Conservation (phyloP, 2,797 vertebrate species). For the Coregonus sp. region DNA sequence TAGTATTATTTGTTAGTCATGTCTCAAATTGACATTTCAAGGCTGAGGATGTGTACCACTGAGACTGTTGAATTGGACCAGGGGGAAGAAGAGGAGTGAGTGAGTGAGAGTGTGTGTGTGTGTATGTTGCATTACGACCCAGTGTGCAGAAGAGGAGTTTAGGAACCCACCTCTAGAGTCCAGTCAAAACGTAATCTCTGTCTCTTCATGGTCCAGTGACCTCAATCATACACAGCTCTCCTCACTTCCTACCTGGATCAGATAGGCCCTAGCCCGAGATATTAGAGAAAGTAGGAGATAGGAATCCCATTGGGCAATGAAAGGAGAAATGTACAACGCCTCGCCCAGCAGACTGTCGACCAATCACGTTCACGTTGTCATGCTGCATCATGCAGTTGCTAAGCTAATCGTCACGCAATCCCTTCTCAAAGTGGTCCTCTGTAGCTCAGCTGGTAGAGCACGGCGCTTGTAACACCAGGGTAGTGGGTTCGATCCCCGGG, state of each 20-base stretch:
- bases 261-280: slow-evolving; percentile 21
- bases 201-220: slow-evolving; percentile 41
- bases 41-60: background rate
- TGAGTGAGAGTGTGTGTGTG: background rate
- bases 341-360: too few species aligned
- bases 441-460: too few species aligned
- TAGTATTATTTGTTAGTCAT: slow-evolving; percentile 13
- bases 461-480: too few species aligned
- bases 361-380: too few species aligned
- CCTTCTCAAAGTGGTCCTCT: too few species aligned
- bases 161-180: slow-evolving; percentile 13
- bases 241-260: slow-evolving; percentile 35
- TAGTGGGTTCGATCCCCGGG: too few species aligned
- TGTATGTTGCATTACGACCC: background rate
- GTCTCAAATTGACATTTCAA: background rate
- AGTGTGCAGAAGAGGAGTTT: slow-evolving; percentile 5
- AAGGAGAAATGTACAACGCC: too few species aligned
- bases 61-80: background rate
- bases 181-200: slow-evolving; percentile 54
- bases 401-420: too few species aligned
- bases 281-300: too few species aligned
- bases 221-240: slow-evolving; percentile 23
- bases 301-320: too few species aligned
- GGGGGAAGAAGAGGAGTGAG: background rate
- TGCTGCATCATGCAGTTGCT: too few species aligned